Evolutionary conservation across 2,113 vertebrate genomes (phyloP), one percentile per base, ranked within the genome.

Genomic region (Peromyscus leucopus): DNA sequence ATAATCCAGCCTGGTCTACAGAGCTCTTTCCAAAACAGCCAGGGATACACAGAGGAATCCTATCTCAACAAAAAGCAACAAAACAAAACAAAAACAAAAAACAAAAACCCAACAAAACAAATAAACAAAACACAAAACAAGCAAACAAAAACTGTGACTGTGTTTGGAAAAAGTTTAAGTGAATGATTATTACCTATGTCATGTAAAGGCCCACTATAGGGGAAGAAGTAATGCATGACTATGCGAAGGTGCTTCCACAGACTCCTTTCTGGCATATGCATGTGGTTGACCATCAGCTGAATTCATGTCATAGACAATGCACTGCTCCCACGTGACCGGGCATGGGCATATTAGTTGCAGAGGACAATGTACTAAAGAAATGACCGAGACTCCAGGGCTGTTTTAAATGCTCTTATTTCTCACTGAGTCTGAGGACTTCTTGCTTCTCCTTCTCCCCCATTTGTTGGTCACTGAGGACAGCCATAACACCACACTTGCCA

Each of bases 311-410:
- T 74, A 71, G 36, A 22, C 31, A 46, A 7, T 28, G 82, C n/a
- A 55, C 19, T 31, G 17, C 72, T 0, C 4, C 42, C 10, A 15
- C 11, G 8, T 8, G 6, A 7, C 33, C 63, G 33, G 33, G 9
- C 55, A 55, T 6, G 31, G 55, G 28, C 21, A 24, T n/a, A 48
- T 71, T 28, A 51, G 33, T 9, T 78, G 33, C 33, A 15, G 4
- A 63, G 57, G 48, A 55, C 42, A 59, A 13, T 61, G 21, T 72
- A 17, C 51, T 17, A 48, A 51, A 76, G 22, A 21, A 26, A 8
- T 2, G 26, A 24, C 36, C 3, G 42, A 93, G 17, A n/a, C 12
- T 78, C 88, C 26, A 5, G 26, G 39, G 15, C 19, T 11, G 0
- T n/a, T 88, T 83, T 63, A n/a, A 26, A 74, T 24, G 21, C 7